These are phyloP conservation scores for Lepidocyrtinus sp. DNA, from an alignment of 2,888 invertebrate genomes.

Conservation along the genomic window DNA sequence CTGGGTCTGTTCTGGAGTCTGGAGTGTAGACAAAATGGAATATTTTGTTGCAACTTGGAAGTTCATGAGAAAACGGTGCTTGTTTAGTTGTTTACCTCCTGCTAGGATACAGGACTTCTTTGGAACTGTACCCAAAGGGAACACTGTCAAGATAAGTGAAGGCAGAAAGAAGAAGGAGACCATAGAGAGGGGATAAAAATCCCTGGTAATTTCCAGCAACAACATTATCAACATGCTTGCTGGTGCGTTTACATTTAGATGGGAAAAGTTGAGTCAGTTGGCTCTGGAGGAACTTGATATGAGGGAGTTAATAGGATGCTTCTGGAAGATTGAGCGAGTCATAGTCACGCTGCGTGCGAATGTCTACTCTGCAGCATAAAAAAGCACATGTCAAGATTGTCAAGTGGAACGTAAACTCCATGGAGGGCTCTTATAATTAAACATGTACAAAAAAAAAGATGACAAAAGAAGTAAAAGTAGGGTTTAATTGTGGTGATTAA, in stretches of 20 bases:
- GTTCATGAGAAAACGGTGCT: too few species aligned
- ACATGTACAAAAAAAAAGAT: not conserved
- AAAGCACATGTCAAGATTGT: conserved; percentile 22
- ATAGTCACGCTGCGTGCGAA: not conserved
- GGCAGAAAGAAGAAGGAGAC: conserved; percentile 46
- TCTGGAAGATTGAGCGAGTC: not conserved
- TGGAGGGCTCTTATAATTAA: conserved; percentile 40
- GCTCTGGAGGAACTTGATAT: not conserved
- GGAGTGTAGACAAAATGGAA: too few species aligned
- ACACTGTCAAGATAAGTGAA: conserved; percentile 53
- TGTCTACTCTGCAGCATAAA: not conserved
- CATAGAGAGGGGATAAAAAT: conserved; percentile 48
- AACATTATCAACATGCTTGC: conserved; percentile 12
- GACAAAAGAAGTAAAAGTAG: not conserved
- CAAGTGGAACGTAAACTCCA: conserved; percentile 23
- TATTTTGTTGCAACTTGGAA: too few species aligned
- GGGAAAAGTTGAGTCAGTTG: not conserved
- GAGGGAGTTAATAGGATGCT: too few species aligned
- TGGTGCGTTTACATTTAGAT: not conserved
- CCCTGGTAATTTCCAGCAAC: conserved; percentile 49
- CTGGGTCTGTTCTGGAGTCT: too few species aligned
- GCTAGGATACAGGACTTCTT: conserved; percentile 1
- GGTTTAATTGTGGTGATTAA: not conserved
- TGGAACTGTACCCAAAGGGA: conserved; percentile 52
- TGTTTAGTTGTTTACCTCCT: too few species aligned